Base-by-base conservation (phyloP, 2,113 vertebrate genomes). In the Anolis carolinensis region DNA sequence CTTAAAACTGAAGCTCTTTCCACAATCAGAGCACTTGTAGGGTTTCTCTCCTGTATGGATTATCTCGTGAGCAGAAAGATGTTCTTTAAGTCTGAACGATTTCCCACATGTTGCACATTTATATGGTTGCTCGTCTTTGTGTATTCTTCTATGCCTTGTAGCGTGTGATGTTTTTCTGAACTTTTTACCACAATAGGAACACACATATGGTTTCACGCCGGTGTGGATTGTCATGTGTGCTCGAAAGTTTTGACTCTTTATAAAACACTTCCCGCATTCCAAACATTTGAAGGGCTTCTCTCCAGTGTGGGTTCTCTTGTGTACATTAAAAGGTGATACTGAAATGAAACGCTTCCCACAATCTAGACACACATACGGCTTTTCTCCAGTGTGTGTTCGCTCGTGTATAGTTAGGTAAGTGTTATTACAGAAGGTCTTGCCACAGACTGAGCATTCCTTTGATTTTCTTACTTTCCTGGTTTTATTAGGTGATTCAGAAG, bases 351-450 rank as follows among this genome's bases (percentile, higher is more conserved):
- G 39, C 16, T 20, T 76, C 30, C 83, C 83, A 18, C 83, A 84
- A 6, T 67, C 36, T 8, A 39, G 48, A 59, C 83, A 84, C 1
- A 0, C 16, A 5, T 50, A 67, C 7, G 83, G 83, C 59, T 34
- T 84, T 18, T 76, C 72, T 67, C 39, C 39, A 5, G 39, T 44
- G 39, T 44, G 39, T 2, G 39, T 44, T 44, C 39, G 39, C 5
- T 44, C 21, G 23, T 84, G 83, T 32, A 84, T 84, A 13, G 8
- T 18, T 18, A 84, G 83, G 39, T 84, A 84, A 18, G 73, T 67
- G 39, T 84, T 84, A 25, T 67, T 76, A 32, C 73, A 84, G 39
- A 84, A 84, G 14, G 59, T 76, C 48, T 84, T 84, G 5, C 59
- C 59, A 25, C 83, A 84, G 59, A 77, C 30, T 8, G 83, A 52